These are phyloP conservation scores for Uropetala carovei DNA, from an alignment of 2,888 invertebrate species.

Conservation along the genomic window DNA sequence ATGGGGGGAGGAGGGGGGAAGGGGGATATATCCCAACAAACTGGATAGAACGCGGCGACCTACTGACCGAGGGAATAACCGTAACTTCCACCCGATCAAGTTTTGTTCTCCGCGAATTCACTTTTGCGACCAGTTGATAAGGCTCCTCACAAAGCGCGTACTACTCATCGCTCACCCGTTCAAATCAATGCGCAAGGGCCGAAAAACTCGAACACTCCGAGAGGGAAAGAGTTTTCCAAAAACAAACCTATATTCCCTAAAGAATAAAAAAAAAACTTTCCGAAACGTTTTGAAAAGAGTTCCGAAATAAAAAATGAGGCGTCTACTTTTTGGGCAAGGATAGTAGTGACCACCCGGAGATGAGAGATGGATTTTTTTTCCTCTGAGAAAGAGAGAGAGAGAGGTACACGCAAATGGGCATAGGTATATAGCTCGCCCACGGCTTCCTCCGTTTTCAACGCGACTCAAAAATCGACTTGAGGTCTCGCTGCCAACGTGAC, in stretches of 20 bases:
- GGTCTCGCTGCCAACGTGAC: slow-evolving; percentile 47
- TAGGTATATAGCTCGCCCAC: slow-evolving; percentile 41
- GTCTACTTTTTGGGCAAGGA: neutral
- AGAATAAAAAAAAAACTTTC: neutral
- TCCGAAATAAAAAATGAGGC: neutral
- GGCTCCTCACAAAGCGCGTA: no score
- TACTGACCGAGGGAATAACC: slow-evolving; percentile 34
- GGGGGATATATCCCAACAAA: neutral
- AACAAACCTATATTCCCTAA: neutral
- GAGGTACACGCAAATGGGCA: slow-evolving; percentile 38
- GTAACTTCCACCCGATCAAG: neutral
- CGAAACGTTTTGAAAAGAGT: neutral
- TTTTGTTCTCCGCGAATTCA: slow-evolving; percentile 1
- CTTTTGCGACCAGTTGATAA: neutral
- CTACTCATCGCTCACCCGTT: no score
- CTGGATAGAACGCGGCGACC: neutral
- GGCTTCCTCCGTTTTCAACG: slow-evolving; percentile 21
- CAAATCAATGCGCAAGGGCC: no score
- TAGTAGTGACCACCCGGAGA: no score
- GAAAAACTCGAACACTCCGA: no score
- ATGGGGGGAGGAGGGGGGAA: no score
- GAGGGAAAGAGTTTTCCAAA: neutral
- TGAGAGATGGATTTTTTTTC: neutral
- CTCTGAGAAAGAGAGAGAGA: neutral
- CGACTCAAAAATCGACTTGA: neutral